Base-by-base conservation (phyloP, 2,113 vertebrate genomes). In the Hemicordylus capensis region DNA sequence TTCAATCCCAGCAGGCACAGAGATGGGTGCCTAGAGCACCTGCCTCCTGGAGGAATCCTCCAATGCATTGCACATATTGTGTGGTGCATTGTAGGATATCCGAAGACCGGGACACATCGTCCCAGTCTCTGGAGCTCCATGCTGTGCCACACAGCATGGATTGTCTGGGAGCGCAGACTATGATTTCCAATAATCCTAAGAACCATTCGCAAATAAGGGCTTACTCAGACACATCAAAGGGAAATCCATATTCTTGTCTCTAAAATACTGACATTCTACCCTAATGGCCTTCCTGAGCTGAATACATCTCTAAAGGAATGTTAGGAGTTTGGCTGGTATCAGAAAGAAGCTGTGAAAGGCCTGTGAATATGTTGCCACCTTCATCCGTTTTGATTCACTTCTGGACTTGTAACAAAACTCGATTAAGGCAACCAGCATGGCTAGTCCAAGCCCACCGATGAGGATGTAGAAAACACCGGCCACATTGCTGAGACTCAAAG, bases 361-460 rank as follows among this genome's bases (percentile, higher is more conserved):
- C 93, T 94, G 96, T 96, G 97, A 96, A 96, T 66, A 91, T 86
- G 94, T 92, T 94, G 97, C 97, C 98, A 99, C 98, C 98, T 99
- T 99, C 98, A 99, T 99, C 97, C 98, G 95, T 94, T 96, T 98
- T 87, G 99, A 99, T 97, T 99, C 99, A 58, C 98, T 98, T 95
- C 99, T 96, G 86, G 98, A 99, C 96, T 99, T 99, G 98, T 99
- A 99, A 97, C 99, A 99, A 97, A 99, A 99, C 96, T 99, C 99
- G 95, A 99, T 98, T 97, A 99, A 97, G 64, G 99, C 99, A 96
- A 99, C 99, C 96, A 99, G 97, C 99, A 99, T 99, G 95, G 99
- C 99, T 94, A 99, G 95, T 85, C 99, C 98, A 89, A 99, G 98
- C 85, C 99, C 99, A 39, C 99, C 99, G 20, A 99, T 99, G 95